phyloP scores from a whole-genome alignment of 2,888 invertebrate genomes.

The Sminthurinus aureus region DNA sequence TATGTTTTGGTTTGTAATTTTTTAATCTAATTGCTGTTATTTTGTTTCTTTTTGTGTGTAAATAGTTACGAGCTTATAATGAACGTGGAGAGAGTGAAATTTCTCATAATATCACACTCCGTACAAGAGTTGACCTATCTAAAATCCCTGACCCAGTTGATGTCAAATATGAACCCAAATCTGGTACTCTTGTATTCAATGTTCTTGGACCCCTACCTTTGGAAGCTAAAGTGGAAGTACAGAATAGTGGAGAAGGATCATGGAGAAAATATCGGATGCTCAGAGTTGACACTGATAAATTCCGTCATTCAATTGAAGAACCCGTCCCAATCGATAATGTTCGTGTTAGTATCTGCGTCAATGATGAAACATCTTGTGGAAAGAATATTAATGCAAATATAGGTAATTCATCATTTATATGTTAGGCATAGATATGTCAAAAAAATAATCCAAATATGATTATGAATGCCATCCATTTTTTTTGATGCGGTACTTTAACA shows the following conservation, averaged over 20 bases:
- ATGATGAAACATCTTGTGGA: constrained; percentile 83
- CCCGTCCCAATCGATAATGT: constrained; percentile 67
- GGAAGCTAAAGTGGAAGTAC: constrained; percentile 59
- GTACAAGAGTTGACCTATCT: constrained; percentile 80
- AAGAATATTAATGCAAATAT: constrained; percentile 78
- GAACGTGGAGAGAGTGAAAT: constrained; percentile 87
- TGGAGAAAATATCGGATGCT: constrained; percentile 67
- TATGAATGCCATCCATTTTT: not conserved
- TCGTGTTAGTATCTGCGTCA: constrained; percentile 81
- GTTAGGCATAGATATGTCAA: not conserved
- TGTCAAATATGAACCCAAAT: constrained; percentile 82
- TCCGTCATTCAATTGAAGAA: constrained; percentile 64
- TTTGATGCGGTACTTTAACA: not conserved
- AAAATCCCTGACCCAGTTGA: constrained; percentile 78
- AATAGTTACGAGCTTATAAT: constrained; percentile 82
- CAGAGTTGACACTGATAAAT: constrained; percentile 67
- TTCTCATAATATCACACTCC: constrained; percentile 82
- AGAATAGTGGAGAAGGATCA: constrained; percentile 72
- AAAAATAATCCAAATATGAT: not conserved
- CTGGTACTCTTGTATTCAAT: constrained; percentile 78
- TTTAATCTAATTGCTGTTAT: constrained; percentile 9
- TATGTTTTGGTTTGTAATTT: not conserved
- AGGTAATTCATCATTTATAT: constrained; percentile 19
- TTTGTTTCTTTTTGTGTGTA: constrained; percentile 48
- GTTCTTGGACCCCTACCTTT: constrained; percentile 64